phyloP scores from a whole-genome alignment of 2,888 invertebrate genomes.

The Lobophora halterata region DNA sequence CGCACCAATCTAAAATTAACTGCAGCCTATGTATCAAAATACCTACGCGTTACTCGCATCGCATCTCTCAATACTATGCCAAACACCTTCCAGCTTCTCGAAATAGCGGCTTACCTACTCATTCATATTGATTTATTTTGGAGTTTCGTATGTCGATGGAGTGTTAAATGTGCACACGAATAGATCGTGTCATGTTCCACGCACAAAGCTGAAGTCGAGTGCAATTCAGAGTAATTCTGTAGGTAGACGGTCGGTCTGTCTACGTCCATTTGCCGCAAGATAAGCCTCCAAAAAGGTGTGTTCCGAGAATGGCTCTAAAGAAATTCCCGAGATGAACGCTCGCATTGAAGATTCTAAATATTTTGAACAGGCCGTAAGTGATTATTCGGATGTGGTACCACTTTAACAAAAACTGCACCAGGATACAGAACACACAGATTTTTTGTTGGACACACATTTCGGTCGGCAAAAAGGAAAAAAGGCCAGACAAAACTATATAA shows the following conservation, averaged over 20 bases:
- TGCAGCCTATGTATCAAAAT: slow-evolving; percentile 81
- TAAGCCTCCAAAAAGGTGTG: slow-evolving; percentile 46
- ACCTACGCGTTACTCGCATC: slow-evolving; percentile 77
- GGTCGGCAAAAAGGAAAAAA: slow-evolving; percentile 73
- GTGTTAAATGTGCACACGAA: slow-evolving; percentile 38
- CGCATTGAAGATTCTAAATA: slow-evolving; percentile 74
- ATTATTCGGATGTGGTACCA: slow-evolving; percentile 80
- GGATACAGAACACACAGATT: slow-evolving; percentile 73
- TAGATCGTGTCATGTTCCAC: slow-evolving; percentile 36
- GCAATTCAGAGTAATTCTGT: slow-evolving; percentile 32
- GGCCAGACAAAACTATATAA: slow-evolving; percentile 75
- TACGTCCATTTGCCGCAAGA: slow-evolving; percentile 40
- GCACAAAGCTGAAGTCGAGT: slow-evolving; percentile 29
- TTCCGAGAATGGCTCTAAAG: slow-evolving; percentile 70
- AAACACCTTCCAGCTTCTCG: slow-evolving; percentile 79
- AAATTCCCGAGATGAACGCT: slow-evolving; percentile 58
- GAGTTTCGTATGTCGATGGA: slow-evolving; percentile 44
- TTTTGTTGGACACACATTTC: slow-evolving; percentile 73
- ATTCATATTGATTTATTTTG: slow-evolving; percentile 71
- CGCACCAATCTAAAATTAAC: slow-evolving; percentile 81
- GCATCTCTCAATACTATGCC: slow-evolving; percentile 80
- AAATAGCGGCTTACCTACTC: slow-evolving; percentile 70
- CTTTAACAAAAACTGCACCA: slow-evolving; percentile 75
- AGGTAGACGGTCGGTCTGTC: slow-evolving; percentile 45
- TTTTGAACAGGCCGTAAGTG: slow-evolving; percentile 76